Evolutionary conservation across 2,888 invertebrate genomes (phyloP), one percentile per base, ranked within the genome.

Genomic region (Tupiocoris notatus): DNA sequence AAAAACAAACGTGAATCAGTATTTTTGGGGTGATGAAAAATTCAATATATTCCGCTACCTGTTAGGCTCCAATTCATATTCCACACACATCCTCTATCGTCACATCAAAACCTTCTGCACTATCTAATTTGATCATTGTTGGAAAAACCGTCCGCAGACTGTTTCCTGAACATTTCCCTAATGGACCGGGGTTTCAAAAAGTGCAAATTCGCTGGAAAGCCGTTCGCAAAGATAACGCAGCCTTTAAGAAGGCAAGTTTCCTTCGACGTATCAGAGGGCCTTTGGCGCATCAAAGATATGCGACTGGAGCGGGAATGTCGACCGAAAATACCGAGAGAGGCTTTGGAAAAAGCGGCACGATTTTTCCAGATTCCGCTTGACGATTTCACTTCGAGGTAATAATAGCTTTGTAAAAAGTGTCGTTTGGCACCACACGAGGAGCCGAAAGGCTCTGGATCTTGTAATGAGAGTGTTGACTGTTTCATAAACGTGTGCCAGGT

Each of bases 191-290:
- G 73, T 1, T 73, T 73, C 56, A 61, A 17, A 23, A 73, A 73
- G 56, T 73, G 73, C 63, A 73, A 73, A 21, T 73, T 73, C 16
- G 22, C 61, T n/a, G 62, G 73, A n/a, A 73, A 73, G 22, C 73
- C 73, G 16, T 73, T 73, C 56, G 73, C 73, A 0, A 73, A 39
- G 18, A 63, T 73, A 61, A 73, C 62, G 1, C 73, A 73, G 24
- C 73, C 73, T 12, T 62, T 73, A 16, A 22, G 25, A n/a, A 61
- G 73, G 1, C 39, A 54, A 6, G 73, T 62, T n/a, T 73, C 73
- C 1, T 73, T 73, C 22, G 62, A 54, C 56, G 63, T 73, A 1
- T 73, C 62, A 39, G 73, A 73, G 39, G 73, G 73, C 16, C 73
- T 73, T 1, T 73, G 73, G 73, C 61, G 39, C 12, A 73, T 73